Conservation (phyloP, 2,113 vertebrate species). For the Rhagologus leucostigma region DNA sequence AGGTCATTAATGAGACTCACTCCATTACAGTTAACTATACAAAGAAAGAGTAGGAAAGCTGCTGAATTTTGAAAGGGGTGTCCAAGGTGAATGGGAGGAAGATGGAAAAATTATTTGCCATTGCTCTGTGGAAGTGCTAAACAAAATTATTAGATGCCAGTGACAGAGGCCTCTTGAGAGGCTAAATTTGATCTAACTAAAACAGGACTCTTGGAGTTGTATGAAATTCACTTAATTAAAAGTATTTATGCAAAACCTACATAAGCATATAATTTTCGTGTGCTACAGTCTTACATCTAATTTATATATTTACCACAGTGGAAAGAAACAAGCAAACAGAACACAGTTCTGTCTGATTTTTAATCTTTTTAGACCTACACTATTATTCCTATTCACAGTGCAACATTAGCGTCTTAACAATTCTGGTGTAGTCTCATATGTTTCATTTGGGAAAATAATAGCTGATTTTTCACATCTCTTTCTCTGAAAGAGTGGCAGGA, state of each 20-base stretch:
- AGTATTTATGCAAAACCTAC: neutral
- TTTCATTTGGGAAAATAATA: neutral
- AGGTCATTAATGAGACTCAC: neutral
- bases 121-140: neutral
- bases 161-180: neutral
- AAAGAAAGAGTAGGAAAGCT: neutral
- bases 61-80: neutral
- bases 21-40: neutral
- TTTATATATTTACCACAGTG: neutral
- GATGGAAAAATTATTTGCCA: neutral
- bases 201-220: neutral
- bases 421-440: neutral
- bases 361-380: neutral
- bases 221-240: slow-evolving; percentile 6
- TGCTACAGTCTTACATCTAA: neutral
- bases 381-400: neutral
- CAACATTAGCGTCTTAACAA: neutral
- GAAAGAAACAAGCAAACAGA: neutral
- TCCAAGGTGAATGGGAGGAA: neutral
- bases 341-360: neutral
- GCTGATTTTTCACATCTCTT: neutral
- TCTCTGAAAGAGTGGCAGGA: neutral
- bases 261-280: neutral
- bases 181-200: neutral
- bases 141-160: neutral